Evolutionary conservation across 2,113 vertebrate species (phyloP), one percentile per base, ranked within the genome.

Genomic region (Laticauda laticaudata): DNA sequence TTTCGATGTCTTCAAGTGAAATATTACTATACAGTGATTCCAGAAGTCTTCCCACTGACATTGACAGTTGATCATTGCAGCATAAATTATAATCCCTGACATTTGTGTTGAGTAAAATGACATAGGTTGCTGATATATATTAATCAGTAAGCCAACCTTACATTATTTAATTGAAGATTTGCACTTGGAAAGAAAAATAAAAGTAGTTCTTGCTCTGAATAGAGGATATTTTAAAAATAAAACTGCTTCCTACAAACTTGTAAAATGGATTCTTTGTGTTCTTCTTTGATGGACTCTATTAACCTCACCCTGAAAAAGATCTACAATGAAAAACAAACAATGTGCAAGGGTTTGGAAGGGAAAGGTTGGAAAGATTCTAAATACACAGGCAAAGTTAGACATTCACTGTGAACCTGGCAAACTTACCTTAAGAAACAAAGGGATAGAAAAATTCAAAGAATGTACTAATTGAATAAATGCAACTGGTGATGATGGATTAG

Each of bases 381-480:
- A 15, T 43, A 34, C 26, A 26, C 29, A 26, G 18, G 43, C 11
- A 26, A 54, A 26, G 75, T 43, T 43, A 1, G 6, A 18, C 0
- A 8, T 0, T 59, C 20, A 57, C 21, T 1, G 29, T 10, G 90
- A 88, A 57, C 20, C 4, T 11, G 1, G 29, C 45, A 1, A 21
- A 64, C 0, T 5, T 8, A 23, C 43, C 9, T n/a, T 34, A 0
- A 87, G 11, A 89, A 92, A 53, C 2, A 23, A 90, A 87, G 85
- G 1, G 29, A 23, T 48, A 3, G 54, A 8, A 69, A 10, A n/a
- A 0, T 3, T 2, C 23, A 9, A 34, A 3, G 56, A 53, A 81
- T 56, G 91, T 39, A 56, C 1, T 11, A 0, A 1, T 0, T 15
- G 88, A 92, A 1, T 24, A 1, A 88, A 8, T 34, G 0, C 0